Conservation (phyloP, 2,888 invertebrate species). For the Xanthorhoe designata region DNA sequence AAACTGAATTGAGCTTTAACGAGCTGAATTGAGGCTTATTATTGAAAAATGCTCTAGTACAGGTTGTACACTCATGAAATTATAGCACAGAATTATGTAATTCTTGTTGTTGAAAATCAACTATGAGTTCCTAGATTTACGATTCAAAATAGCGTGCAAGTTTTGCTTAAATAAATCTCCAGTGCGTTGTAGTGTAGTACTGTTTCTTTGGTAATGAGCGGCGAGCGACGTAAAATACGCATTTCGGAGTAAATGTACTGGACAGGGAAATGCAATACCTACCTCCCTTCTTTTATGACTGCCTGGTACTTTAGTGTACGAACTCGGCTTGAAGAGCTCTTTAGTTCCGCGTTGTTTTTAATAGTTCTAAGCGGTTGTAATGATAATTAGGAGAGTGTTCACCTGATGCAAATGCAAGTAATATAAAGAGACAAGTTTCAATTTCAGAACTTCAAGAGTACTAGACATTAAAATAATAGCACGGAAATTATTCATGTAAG, state of each 20-base stretch:
- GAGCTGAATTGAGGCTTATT: constrained; percentile 3
- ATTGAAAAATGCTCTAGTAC: neutral
- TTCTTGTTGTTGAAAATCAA: constrained; percentile 3
- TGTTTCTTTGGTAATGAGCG: constrained; percentile 23
- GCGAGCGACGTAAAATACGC: constrained; percentile 20
- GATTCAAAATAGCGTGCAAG: constrained; percentile 8
- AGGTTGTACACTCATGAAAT: neutral
- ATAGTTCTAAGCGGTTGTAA: constrained; percentile 13
- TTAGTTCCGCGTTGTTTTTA: constrained; percentile 13
- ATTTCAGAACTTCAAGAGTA: too few species aligned
- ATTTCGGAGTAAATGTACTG: constrained; percentile 27
- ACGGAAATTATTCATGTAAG: too few species aligned
- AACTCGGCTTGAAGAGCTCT: constrained; percentile 12
- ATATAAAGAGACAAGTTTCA: neutral
- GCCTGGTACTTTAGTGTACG: constrained; percentile 36
- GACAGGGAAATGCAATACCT: constrained; percentile 37
- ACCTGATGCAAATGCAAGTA: constrained; percentile 13
- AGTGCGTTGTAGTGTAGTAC: constrained; percentile 3
- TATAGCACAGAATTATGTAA: constrained; percentile 1
- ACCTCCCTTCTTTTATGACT: constrained; percentile 34
- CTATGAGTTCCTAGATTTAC: neutral
- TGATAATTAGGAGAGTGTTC: constrained; percentile 3
- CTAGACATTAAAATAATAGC: too few species aligned
- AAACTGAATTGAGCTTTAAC: constrained; percentile 9
- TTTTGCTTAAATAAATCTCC: neutral